Evolutionary conservation across 2,797 vertebrate species (phyloP).

Genomic region (Onychomys leucogaster): DNA sequence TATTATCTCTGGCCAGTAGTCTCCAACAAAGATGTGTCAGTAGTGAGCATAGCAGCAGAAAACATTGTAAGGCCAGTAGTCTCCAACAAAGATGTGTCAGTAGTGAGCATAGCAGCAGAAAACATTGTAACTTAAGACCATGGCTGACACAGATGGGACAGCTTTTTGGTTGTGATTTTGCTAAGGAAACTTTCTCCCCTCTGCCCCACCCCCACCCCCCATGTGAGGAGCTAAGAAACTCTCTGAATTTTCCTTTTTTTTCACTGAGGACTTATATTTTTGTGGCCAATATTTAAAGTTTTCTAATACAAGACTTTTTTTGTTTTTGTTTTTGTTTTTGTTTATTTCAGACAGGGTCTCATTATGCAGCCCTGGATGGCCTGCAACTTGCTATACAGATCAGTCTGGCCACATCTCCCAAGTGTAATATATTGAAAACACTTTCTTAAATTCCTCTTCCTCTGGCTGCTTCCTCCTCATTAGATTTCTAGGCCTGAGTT

Average conservation of each 20-base stretch:
- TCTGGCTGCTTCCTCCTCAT: neutral
- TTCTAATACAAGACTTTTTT: constrained; percentile 18
- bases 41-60: neutral
- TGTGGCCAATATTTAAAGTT: constrained; percentile 15
- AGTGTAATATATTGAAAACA: neutral
- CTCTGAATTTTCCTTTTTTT: constrained; percentile 2
- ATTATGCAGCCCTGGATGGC: neutral
- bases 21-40: neutral
- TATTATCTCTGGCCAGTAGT: neutral
- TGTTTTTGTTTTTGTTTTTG: neutral
- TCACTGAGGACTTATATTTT: neutral
- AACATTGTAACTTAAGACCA: neutral
- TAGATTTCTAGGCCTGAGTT: neutral
- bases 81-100: neutral
- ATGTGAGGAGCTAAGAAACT: neutral
- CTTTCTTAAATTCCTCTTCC: neutral
- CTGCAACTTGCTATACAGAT: neutral
- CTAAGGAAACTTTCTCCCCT: neutral
- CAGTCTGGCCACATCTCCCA: neutral
- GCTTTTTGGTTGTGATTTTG: neutral
- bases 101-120: neutral
- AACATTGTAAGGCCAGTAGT: neutral
- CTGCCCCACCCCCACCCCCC: neutral
- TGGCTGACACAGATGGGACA: neutral
- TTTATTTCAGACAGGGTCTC: neutral